Percentiles rank a stretch among this genome's conserved stretches.
Evolutionary conservation across 2,888 invertebrate species (phyloP).

Genomic region (Dascillus cervinus): DNA sequence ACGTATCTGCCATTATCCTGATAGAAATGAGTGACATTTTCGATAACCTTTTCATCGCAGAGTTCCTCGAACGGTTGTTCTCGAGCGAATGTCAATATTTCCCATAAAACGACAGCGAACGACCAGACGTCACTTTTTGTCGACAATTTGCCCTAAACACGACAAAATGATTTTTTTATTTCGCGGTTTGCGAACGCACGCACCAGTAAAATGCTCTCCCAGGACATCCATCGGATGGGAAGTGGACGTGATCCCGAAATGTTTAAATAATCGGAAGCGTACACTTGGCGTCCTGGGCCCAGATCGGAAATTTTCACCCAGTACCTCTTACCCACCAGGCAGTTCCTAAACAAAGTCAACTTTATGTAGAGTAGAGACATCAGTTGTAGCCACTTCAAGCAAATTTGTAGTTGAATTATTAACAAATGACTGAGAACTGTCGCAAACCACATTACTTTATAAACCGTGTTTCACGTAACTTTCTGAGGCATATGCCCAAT

Average conservation of each 20-base stretch:
- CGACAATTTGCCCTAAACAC: constrained; percentile 64
- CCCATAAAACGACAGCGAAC: constrained; percentile 82
- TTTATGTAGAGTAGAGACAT: too few species aligned
- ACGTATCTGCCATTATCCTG: constrained; percentile 65
- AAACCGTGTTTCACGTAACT: too few species aligned
- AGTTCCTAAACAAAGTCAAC: constrained; percentile 72
- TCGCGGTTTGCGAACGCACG: too few species aligned
- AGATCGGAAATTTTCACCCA: constrained; percentile 68
- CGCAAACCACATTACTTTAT: too few species aligned
- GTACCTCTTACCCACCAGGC: constrained; percentile 69
- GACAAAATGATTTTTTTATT: too few species aligned
- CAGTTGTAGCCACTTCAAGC: too few species aligned
- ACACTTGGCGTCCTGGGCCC: constrained; percentile 62
- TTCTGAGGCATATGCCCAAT: too few species aligned
- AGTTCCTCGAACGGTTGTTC: constrained; percentile 76
- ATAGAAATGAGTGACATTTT: constrained; percentile 73
- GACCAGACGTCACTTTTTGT: constrained; percentile 85
- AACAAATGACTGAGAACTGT: too few species aligned
- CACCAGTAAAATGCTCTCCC: constrained; percentile 74
- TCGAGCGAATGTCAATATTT: constrained; percentile 73
- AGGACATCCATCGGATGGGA: constrained; percentile 83
- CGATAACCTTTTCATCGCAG: constrained; percentile 73
- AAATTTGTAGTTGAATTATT: too few species aligned
- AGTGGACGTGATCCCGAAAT: constrained; percentile 62
- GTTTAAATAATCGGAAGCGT: constrained; percentile 71